A percentile compares a stretch with the other conserved stretches of the same genome.
phyloP scores from a whole-genome alignment of 2,113 vertebrate genomes.

The Salvelinus fontinalis region DNA sequence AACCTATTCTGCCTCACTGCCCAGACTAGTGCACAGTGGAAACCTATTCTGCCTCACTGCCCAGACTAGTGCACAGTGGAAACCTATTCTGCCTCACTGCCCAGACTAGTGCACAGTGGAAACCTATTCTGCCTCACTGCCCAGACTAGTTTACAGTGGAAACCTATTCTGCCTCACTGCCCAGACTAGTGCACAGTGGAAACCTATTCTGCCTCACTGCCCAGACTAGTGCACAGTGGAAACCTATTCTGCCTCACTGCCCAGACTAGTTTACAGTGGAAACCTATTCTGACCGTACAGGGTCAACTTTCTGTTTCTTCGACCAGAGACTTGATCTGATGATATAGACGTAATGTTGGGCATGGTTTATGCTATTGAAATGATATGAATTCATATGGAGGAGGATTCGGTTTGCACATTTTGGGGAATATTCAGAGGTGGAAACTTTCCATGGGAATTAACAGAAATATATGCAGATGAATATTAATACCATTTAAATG shows the following conservation, averaged over 20 bases:
- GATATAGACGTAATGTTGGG: conserved; percentile 9
- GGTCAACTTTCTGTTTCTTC: conserved; percentile 50
- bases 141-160: conserved; percentile 31
- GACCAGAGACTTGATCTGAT: conserved; percentile 7
- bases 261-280: too few species aligned
- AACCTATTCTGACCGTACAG: conserved; percentile 59
- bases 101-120: too few species aligned
- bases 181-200: too few species aligned
- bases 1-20: conserved; percentile 21
- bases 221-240: conserved; percentile 31
- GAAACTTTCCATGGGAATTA: too few species aligned
- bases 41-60: conserved; percentile 41
- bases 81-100: conserved; percentile 20
- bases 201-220: conserved; percentile 41
- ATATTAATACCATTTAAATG: too few species aligned
- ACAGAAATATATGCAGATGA: too few species aligned
- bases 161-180: conserved; percentile 22
- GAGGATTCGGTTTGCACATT: too few species aligned
- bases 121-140: conserved; percentile 41
- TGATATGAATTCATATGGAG: too few species aligned
- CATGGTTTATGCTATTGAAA: conserved; percentile 17
- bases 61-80: conserved; percentile 32
- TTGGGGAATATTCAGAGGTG: too few species aligned
- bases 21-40: too few species aligned
- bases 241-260: conserved; percentile 25